Evolutionary conservation across 2,113 vertebrate species (phyloP).

Genomic region (Colistium nudipinnis): DNA sequence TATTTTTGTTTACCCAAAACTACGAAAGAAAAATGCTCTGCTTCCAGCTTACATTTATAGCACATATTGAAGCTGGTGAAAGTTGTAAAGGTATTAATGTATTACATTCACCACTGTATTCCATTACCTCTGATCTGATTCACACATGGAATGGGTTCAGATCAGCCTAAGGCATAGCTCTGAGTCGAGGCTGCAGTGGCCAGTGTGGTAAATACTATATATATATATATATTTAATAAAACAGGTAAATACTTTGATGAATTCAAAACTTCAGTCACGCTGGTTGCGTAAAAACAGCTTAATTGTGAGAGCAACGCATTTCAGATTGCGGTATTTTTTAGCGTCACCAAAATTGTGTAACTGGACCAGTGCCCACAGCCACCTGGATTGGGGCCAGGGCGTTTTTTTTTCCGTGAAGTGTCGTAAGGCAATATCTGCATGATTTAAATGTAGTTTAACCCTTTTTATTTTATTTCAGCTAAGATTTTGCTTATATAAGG

Average conservation of each 20-base stretch:
- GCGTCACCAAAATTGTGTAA: neutral
- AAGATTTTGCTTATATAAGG: too few relatives aligned
- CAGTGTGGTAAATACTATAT: too few relatives aligned
- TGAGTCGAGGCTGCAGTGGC: neutral
- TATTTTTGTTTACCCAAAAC: constrained; percentile 4
- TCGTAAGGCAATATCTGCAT: neutral
- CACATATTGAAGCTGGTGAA: neutral
- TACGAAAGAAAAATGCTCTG: too few relatives aligned
- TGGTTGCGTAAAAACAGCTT: neutral
- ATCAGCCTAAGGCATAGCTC: neutral
- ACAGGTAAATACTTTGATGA: neutral
- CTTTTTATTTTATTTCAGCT: neutral
- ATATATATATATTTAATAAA: too few relatives aligned
- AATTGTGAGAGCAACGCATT: neutral
- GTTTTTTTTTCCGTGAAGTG: neutral
- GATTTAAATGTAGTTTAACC: neutral
- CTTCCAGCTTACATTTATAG: too few relatives aligned
- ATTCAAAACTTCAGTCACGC: neutral
- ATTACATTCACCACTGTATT: neutral
- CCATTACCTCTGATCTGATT: neutral
- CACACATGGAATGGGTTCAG: neutral
- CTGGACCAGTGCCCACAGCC: neutral
- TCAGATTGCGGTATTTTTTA: neutral
- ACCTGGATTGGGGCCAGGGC: neutral
- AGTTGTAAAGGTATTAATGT: neutral